Evolutionary conservation across 2,888 invertebrate species (phyloP).

Genomic region (Bugula neritina): DNA sequence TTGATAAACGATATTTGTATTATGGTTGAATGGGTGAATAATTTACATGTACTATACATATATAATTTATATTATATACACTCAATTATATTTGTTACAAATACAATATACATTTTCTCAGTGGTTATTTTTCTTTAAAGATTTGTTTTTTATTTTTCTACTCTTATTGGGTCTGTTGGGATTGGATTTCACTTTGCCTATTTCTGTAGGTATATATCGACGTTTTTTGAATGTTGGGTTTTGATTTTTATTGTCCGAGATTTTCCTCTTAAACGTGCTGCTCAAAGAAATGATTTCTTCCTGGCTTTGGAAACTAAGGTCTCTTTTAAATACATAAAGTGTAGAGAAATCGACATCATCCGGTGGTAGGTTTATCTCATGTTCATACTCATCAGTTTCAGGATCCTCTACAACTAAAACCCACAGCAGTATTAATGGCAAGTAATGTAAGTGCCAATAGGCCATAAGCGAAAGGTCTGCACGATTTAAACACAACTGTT

Average conservation of each 20-base stretch:
- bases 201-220: slow-evolving; percentile 7
- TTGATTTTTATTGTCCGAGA: neutral
- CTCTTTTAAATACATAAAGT: slow-evolving; percentile 3
- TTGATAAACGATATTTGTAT: too few species aligned
- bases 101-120: too few species aligned
- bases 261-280: neutral
- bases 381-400: too few species aligned
- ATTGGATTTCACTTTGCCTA: slow-evolving; percentile 11
- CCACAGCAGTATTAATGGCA: too few species aligned
- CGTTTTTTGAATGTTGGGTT: neutral
- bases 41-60: too few species aligned
- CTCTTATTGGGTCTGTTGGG: slow-evolving; percentile 1
- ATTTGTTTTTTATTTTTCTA: neutral
- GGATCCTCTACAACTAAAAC: too few species aligned
- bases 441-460: too few species aligned
- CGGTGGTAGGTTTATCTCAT: neutral
- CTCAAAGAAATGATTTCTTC: slow-evolving; percentile 22
- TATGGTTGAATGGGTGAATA: too few species aligned
- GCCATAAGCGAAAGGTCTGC: too few species aligned
- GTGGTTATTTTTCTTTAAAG: neutral
- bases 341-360: slow-evolving; percentile 8
- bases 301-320: neutral
- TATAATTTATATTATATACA: too few species aligned
- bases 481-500: too few species aligned
- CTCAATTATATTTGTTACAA: too few species aligned